phyloP scores from a whole-genome alignment of 2,888 invertebrate species.

The Diarsia rubi region DNA sequence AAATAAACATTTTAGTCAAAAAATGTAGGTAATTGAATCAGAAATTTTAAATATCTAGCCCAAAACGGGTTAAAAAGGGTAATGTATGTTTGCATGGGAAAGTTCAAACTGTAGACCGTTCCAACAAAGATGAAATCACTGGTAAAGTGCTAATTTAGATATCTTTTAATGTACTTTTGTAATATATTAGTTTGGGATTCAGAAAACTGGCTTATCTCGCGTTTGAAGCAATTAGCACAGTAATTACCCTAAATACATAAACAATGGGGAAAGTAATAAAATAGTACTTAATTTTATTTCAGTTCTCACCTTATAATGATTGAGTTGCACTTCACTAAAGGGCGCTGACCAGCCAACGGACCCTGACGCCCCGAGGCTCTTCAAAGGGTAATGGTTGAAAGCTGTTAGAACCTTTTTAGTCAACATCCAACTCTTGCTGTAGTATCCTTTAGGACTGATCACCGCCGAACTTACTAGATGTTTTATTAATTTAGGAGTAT shows the following conservation, averaged over 20 bases:
- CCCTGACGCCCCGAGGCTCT: constrained; percentile 90
- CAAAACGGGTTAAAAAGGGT: background rate
- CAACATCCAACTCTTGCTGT: constrained; percentile 93
- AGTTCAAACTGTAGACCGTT: background rate
- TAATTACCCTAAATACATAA: background rate
- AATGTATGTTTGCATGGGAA: background rate
- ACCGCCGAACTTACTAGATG: constrained; percentile 90
- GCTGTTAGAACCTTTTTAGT: constrained; percentile 92
- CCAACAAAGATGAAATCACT: background rate
- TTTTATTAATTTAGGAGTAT: constrained; percentile 85
- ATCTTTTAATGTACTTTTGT: background rate
- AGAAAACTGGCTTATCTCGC: background rate
- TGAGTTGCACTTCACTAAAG: constrained; percentile 91
- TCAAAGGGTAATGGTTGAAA: constrained; percentile 94
- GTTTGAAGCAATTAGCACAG: background rate
- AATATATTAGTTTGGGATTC: background rate
- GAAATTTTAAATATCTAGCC: background rate
- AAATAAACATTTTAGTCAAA: background rate
- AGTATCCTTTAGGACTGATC: constrained; percentile 92
- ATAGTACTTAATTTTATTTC: constrained; percentile 19
- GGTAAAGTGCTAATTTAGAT: background rate
- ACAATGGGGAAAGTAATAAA: constrained; percentile 12
- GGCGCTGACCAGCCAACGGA: constrained; percentile 91
- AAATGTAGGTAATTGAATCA: background rate
- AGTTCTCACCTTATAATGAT: constrained; percentile 91